These are phyloP conservation scores for Drosophila prosaltans DNA, from an alignment of 1,140 invertebrate species.

Conservation along the genomic window DNA sequence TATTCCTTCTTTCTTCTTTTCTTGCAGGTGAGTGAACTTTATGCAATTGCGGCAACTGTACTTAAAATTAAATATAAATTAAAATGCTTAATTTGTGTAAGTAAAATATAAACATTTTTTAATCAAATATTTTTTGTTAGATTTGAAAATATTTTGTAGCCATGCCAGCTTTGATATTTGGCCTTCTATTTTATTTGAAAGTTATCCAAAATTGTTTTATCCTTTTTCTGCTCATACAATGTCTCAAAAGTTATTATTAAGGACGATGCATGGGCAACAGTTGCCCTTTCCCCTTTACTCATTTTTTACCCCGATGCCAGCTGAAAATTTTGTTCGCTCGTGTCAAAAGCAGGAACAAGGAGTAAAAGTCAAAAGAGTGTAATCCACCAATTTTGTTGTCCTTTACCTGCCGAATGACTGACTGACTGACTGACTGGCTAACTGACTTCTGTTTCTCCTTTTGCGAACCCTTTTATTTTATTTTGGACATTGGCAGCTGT, in stretches of 20 bases:
- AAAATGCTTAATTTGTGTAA: neutral
- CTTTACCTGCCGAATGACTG: constrained; percentile 51
- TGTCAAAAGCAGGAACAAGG: neutral
- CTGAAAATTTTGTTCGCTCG: neutral
- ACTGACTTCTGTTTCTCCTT: constrained; percentile 13
- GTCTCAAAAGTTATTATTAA: no score
- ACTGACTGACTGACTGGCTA: constrained; percentile 8
- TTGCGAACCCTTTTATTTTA: constrained; percentile 26
- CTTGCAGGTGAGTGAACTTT: constrained; percentile 4
- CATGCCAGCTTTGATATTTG: no score
- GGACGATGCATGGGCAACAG: no score
- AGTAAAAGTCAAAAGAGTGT: constrained; percentile 26
- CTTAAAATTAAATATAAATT: neutral
- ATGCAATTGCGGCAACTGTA: neutral
- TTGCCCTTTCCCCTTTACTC: neutral
- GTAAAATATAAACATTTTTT: neutral
- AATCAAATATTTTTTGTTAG: no score
- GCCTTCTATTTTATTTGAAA: no score
- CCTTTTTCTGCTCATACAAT: no score
- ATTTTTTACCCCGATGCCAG: neutral
- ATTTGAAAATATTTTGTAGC: no score
- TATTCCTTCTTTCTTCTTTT: neutral
- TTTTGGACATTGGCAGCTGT: constrained; percentile 53
- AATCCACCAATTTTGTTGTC: constrained; percentile 32
- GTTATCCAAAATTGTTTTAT: no score